These are phyloP conservation scores for Nowickia ferox DNA, from an alignment of 2,888 invertebrate genomes.

Conservation along the genomic window DNA sequence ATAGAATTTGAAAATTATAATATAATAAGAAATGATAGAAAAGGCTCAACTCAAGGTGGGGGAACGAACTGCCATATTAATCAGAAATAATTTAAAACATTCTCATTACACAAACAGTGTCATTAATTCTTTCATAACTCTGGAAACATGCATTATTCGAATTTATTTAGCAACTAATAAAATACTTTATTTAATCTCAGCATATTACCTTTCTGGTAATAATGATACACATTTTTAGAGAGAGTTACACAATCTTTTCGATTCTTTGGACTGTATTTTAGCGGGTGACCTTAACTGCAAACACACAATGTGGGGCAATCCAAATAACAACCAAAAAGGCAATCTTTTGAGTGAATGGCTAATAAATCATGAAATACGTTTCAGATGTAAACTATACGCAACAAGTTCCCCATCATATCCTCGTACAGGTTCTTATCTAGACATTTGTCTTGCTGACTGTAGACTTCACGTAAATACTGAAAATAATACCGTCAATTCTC, in stretches of 20 bases:
- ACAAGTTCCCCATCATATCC: neutral
- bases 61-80: conserved; percentile 38
- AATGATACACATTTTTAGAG: conserved; percentile 16
- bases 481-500: neutral
- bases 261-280: conserved; percentile 22
- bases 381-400: conserved; percentile 5
- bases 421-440: neutral
- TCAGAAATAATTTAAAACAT: conserved; percentile 9
- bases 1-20: conserved; percentile 30
- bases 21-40: conserved; percentile 41
- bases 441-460: neutral
- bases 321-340: neutral
- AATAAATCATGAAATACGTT: neutral
- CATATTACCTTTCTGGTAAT: conserved; percentile 32
- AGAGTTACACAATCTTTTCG: conserved; percentile 19
- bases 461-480: neutral
- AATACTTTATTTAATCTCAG: conserved; percentile 22
- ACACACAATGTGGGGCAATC: conserved; percentile 30
- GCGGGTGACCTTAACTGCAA: conserved; percentile 40
- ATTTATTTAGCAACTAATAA: conserved; percentile 12
- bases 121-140: neutral
- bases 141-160: conserved; percentile 29
- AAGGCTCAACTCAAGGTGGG: conserved; percentile 11
- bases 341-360: neutral
- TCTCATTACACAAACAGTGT: neutral